phyloP scores from a whole-genome alignment of 1,140 invertebrate species.

The Lucilia sericata region DNA sequence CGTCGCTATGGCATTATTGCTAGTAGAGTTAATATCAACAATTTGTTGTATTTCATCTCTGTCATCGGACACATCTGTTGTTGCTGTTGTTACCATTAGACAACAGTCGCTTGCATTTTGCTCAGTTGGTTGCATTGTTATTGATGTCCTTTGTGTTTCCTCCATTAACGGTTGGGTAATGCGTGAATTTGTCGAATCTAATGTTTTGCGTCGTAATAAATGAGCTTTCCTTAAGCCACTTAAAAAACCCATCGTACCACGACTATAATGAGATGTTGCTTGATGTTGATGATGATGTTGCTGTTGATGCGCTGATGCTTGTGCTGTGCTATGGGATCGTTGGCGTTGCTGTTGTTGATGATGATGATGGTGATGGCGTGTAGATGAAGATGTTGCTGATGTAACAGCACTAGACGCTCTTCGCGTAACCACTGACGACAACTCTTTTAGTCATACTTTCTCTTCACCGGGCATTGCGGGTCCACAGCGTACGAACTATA shows the following conservation, averaged over 20 bases:
- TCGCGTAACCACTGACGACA: constrained; percentile 57
- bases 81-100: constrained; percentile 32
- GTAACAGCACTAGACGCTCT: constrained; percentile 58
- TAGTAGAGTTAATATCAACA: not conserved
- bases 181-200: constrained; percentile 56
- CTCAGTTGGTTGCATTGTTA: constrained; percentile 13
- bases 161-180: constrained; percentile 64
- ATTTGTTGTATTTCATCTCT: constrained; percentile 6
- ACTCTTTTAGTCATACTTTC: constrained; percentile 68
- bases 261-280: not conserved
- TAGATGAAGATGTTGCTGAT: not conserved
- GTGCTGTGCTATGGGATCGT: constrained; percentile 27
- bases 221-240: constrained; percentile 57
- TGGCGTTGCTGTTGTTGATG: constrained; percentile 28
- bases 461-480: constrained; percentile 66
- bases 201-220: constrained; percentile 58
- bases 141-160: constrained; percentile 50
- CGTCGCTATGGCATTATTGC: not conserved
- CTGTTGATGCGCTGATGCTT: not conserved
- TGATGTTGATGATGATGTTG: constrained; percentile 28
- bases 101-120: constrained; percentile 31
- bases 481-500: constrained; percentile 68
- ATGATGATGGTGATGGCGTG: not conserved
- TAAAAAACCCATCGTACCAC: constrained; percentile 46
- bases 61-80: not conserved